phyloP scores from a whole-genome alignment of 2,888 invertebrate genomes.

The Agrotis exclamationis region DNA sequence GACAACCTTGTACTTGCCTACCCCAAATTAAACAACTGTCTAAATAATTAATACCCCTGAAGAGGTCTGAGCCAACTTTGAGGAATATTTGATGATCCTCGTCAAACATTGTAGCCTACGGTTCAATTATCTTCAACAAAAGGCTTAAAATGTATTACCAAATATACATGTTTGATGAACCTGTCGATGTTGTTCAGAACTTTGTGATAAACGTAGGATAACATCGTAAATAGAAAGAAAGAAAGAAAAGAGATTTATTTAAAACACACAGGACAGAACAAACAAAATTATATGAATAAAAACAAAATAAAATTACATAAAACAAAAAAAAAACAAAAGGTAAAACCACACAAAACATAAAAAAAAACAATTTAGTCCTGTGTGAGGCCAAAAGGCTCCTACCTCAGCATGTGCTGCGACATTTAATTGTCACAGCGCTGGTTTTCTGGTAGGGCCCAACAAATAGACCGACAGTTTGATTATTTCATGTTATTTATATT shows the following conservation, averaged over 20 bases:
- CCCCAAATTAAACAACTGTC: not conserved
- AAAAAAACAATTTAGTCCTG: too few species aligned
- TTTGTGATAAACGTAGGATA: not conserved
- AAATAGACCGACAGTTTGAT: not conserved
- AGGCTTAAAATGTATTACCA: conserved; percentile 9
- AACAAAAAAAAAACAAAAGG: too few species aligned
- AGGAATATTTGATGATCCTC: conserved; percentile 25
- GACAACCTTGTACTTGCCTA: conserved; percentile 3
- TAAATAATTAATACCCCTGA: conserved; percentile 31
- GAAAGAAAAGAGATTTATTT: too few species aligned
- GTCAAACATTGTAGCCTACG: conserved; percentile 20
- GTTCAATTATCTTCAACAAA: conserved; percentile 32
- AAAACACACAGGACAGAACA: too few species aligned
- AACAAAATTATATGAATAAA: too few species aligned
- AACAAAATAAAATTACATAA: too few species aligned
- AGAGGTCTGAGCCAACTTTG: conserved; percentile 1
- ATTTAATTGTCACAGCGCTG: too few species aligned
- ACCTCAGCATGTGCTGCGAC: too few species aligned
- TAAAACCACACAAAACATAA: too few species aligned
- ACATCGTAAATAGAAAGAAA: not conserved
- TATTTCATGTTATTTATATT: too few species aligned
- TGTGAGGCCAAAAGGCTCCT: too few species aligned
- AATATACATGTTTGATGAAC: conserved; percentile 19
- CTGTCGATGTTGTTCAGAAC: not conserved
- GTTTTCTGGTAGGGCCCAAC: too few species aligned